These are phyloP conservation scores for Setipinna tenuifilis DNA, from an alignment of 2,797 vertebrate genomes.

Conservation along the genomic window DNA sequence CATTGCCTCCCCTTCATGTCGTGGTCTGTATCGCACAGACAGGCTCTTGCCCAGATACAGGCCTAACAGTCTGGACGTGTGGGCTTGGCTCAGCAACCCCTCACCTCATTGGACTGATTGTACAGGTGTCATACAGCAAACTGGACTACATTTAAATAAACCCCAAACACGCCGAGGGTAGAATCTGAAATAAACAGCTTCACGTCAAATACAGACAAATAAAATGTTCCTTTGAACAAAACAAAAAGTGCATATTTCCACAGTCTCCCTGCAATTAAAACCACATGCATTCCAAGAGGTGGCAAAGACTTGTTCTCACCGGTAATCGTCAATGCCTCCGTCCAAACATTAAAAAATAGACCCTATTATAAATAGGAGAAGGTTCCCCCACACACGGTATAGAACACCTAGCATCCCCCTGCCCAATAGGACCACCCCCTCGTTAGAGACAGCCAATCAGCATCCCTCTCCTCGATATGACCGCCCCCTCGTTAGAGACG, in stretches of 20 bases:
- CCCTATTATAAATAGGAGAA: conserved; percentile 57
- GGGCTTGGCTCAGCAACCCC: not conserved
- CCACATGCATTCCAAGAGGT: not conserved
- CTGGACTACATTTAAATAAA: conserved; percentile 39
- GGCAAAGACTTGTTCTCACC: conserved; percentile 20
- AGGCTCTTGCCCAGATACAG: too few species aligned
- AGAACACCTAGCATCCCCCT: conserved; percentile 36
- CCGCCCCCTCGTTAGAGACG: not conserved
- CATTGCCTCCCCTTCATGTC: too few species aligned
- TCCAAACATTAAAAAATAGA: conserved; percentile 34
- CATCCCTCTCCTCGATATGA: too few species aligned
- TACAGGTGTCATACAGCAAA: not conserved
- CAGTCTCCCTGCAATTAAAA: not conserved
- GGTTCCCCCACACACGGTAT: conserved; percentile 38
- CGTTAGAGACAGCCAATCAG: conserved; percentile 72
- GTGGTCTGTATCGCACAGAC: too few species aligned
- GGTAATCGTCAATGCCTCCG: conserved; percentile 22
- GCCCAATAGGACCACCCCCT: conserved; percentile 54
- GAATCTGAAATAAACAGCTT: not conserved
- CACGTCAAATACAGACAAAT: not conserved
- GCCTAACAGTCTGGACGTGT: not conserved
- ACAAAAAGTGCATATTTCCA: not conserved
- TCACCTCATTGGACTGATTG: not conserved
- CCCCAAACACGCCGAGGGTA: not conserved
- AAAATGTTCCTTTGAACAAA: not conserved